Evolutionary conservation across 1,140 invertebrate species (phyloP).

Genomic region (Subanguina moxae): DNA sequence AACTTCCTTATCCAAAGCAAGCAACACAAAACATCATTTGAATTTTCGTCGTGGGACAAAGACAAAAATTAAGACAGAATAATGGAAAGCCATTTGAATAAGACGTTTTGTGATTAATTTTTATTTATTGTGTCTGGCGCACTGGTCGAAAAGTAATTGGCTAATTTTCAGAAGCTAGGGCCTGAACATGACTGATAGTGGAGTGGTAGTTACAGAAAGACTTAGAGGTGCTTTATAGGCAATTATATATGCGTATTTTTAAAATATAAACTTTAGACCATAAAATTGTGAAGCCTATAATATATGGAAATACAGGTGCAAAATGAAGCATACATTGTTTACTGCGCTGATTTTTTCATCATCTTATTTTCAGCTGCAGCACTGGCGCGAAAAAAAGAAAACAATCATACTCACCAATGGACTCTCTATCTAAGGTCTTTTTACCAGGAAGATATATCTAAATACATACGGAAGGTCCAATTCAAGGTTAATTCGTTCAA

Average conservation of each 20-base stretch:
- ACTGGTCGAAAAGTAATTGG: too few relatives aligned
- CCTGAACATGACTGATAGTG: conserved; percentile 7
- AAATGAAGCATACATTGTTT: conserved; percentile 66
- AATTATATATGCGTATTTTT: too few relatives aligned
- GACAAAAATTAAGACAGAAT: too few relatives aligned
- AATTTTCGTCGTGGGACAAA: too few relatives aligned
- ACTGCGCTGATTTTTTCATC: too few relatives aligned
- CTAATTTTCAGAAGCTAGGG: too few relatives aligned
- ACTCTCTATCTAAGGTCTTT: conserved; percentile 95
- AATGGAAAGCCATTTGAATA: too few relatives aligned
- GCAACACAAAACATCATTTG: too few relatives aligned
- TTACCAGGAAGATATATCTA: conserved; percentile 64
- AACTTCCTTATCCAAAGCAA: too few relatives aligned
- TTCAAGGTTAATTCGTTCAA: conserved; percentile 68
- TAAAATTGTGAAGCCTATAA: conserved; percentile 83
- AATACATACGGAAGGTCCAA: conserved; percentile 65
- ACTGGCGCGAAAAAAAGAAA: conserved; percentile 96
- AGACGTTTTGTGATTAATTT: too few relatives aligned
- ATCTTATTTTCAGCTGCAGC: too few relatives aligned
- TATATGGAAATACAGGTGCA: conserved; percentile 83
- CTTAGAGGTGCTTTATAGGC: background rate
- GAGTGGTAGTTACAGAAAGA: conserved; percentile 22
- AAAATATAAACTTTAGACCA: conserved; percentile 14
- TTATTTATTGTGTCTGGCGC: too few relatives aligned
- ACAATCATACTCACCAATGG: conserved; percentile 98